Base-by-base conservation (phyloP, 2,797 vertebrate species). In the Pipistrellus pygmaeus region DNA sequence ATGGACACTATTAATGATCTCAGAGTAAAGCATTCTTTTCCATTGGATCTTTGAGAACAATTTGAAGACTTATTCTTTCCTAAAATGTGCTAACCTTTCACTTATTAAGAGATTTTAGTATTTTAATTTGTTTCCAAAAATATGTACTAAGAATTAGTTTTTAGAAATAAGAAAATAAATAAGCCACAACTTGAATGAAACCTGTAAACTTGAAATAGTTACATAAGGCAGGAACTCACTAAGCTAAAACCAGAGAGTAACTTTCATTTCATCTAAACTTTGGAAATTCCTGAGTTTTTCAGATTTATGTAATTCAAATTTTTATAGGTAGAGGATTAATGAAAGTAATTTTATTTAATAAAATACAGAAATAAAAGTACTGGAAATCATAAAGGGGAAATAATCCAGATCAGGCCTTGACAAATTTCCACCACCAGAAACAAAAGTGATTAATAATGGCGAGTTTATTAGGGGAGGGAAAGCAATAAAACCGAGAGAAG, bases 61-160 rank as follows among this genome's bases (percentile, higher is more conserved):
- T 90, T 2, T 78, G 83, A 90, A 95, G 69, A 72, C 8, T 84
- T 8, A 66, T 11, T 80, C 32, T 78, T 62, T 91, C 10, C 62
- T 85, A 93, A 93, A 78, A 88, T 27, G 27, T 69, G 27, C 72
- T 76, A 92, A 75, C n/a, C 12, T 78, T 85, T 38, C 27, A 46
- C 41, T 68, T 44, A 35, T 25, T 82, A 21, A 93, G n/a, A 53
- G 23, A 77, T 30, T 80, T 85, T 57, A 48, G 4, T 64, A 85
- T 91, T 85, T 94, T 69, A 73, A 81, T 66, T 92, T 71, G 55
- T 77, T 83, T n/a, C 60, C 72, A 25, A 75, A 86, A 92, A 69
- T 30, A 38, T 77, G 76, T 73, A 85, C 57, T 32, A 85, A 76
- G 9, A 55, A 80, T 53, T 78, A 53, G 55, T 53, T 62, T 87